Base-by-base conservation (phyloP, 1,140 invertebrate species). In the Drosophila jambulina region DNA sequence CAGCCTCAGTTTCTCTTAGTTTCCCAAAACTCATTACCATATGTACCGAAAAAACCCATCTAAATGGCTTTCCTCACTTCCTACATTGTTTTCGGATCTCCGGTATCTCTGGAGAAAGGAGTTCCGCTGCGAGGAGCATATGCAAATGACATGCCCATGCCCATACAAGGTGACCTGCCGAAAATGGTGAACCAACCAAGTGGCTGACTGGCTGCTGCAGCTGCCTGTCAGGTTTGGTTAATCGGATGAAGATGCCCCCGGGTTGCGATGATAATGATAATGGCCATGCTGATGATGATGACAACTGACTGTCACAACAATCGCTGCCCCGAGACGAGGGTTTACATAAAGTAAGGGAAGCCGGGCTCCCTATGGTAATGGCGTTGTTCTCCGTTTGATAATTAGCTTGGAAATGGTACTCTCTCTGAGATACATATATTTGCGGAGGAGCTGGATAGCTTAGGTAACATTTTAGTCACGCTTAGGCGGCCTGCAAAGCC, bases 401-500 rank as follows among this genome's bases (percentile, higher is more conserved):
- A 88, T 88, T 90, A 90, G 74, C 84, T 84, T 54, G 71, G 36
- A 70, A 83, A 65, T 62, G 64, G 38, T 49, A 67, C 53, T 56
- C 48, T 38, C 25, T 5, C 57, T 60, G 46, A 78, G 67, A 51
- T 48, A 48, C 25, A 36, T n/a, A 51, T 38, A 45, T 48, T 1
- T 48, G 15, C 23, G 19, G 32, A 42, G 49, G 51, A 53, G 61
- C 62, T 45, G 29, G 23, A 53, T 38, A 75, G 77, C 85, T 88
- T 88, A 88, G 85, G 85, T 88, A 88, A 88, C 75, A 62, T 90
- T 75, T 85, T 74, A 90, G 85, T 88, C 85, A 88, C 81, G 85
- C 78, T 88, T 90, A 90, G 63, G 56, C 85, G 79, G 45, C 78
- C 85, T 79, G 67, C 74, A 81, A 58, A 78, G 54, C 56, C 78